Conservation (phyloP, 2,888 invertebrate species). For the Megastigmus dorsalis region DNA sequence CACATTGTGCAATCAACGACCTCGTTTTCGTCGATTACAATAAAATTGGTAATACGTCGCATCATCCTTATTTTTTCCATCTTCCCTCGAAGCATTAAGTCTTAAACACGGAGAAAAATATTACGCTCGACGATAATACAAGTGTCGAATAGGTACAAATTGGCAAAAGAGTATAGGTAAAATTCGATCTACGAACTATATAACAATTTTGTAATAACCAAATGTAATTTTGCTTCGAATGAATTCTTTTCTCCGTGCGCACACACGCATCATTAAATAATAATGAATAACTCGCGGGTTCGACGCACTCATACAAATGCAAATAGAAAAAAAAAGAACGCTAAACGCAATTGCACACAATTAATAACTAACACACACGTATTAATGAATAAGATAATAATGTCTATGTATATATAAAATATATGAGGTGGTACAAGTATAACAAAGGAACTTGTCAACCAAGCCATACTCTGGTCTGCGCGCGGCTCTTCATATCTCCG, state of each 20-base stretch:
- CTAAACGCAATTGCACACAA: neutral
- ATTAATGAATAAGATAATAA: slow-evolving; percentile 2
- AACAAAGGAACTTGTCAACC: slow-evolving; percentile 55
- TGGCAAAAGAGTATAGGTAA: too few relatives aligned
- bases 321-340: neutral
- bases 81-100: too few relatives aligned
- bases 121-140: too few relatives aligned
- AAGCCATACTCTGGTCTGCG: slow-evolving; percentile 49
- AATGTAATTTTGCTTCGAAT: too few relatives aligned
- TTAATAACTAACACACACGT: neutral
- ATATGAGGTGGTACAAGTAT: slow-evolving; percentile 41
- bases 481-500: slow-evolving; percentile 9
- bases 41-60: slow-evolving; percentile 21
- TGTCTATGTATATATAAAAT: neutral
- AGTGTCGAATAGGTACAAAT: too few relatives aligned
- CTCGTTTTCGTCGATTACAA: neutral
- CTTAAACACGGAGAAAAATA: too few relatives aligned
- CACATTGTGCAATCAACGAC: neutral
- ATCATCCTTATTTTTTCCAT: slow-evolving; percentile 15
- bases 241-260: slow-evolving; percentile 3
- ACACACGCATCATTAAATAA: slow-evolving; percentile 3
- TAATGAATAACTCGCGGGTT: neutral
- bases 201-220: too few relatives aligned
- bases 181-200: too few relatives aligned
- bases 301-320: neutral